Base-by-base conservation (phyloP, 2,888 invertebrate species). In the Chironomus riparius region DNA sequence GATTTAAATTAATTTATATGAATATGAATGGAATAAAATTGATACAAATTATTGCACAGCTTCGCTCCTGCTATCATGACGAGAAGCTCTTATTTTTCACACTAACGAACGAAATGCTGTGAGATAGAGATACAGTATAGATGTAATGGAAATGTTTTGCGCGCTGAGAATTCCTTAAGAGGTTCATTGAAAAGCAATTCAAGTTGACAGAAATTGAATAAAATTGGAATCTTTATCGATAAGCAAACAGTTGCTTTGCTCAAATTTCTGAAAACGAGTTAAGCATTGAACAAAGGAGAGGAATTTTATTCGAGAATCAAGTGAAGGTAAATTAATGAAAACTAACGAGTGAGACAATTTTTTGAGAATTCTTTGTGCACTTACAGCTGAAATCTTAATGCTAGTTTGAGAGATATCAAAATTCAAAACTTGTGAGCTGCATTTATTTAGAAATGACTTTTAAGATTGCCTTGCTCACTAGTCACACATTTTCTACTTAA, bases 181-280 rank as follows among this genome's bases (percentile, higher is more conserved):
- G 62, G 72, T 62, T 72, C 62, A 72, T 62, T 62, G 62, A 62
- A 72, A 72, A 72, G 22, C 38, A 50, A 72, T 72, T 62, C 61
- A 61, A 72, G 72, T 62, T 62, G 62, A 72, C 62, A 62, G 72
- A 28, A 72, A 72, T 72, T 72, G 72, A 72, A 72, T 72, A 62
- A 72, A 72, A 72, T 50, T 72, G 72, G 61, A 72, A 72, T 62
- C 62, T 62, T 72, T 72, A 72, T 72, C 50, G 72, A 62, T 62
- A 72, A 72, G 62, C 72, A 61, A 72, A 61, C 72, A 72, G 62
- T 62, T 72, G 38, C 15, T 24, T 62, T 18, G 3, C 10, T 65
- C 24, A 24, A 13, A 24, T 65, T 65, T 21, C 15, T 5, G 12
- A 65, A 65, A 65, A 65, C 21, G 65, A 24, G 65, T 65, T 65